A percentile compares a stretch with the other conserved stretches of the same genome.
Conservation (phyloP, 2,113 vertebrate genomes). For the Alces alces region DNA sequence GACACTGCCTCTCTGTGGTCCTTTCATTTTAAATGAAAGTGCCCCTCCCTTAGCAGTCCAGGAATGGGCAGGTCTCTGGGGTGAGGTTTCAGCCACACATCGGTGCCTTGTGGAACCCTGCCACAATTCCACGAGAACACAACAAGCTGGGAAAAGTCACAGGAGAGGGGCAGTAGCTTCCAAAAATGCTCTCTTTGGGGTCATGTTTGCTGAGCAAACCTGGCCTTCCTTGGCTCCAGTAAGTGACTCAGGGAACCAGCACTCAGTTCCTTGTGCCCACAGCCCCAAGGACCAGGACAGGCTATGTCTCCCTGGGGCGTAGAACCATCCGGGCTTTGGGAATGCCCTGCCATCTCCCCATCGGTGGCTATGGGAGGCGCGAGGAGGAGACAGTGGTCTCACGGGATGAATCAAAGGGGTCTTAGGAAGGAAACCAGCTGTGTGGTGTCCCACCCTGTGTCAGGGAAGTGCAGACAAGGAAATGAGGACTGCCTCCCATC, state of each 20-base stretch:
- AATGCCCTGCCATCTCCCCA: neutral
- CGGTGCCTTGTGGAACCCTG: neutral
- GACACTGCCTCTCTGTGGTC: neutral
- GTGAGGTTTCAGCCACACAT: neutral
- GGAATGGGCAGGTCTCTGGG: fast-evolving
- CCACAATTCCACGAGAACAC: neutral
- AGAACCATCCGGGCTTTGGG: neutral
- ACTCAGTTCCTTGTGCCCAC: neutral
- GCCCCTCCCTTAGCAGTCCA: neutral
- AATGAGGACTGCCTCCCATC: too few relatives aligned
- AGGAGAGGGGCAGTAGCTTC: neutral
- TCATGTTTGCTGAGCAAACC: neutral
- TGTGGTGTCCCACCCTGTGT: neutral
- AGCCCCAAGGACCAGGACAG: fast-evolving
- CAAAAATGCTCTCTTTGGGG: neutral
- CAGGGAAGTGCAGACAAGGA: neutral
- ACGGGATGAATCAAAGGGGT: neutral
- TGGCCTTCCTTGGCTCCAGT: neutral
- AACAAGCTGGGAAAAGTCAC: neutral
- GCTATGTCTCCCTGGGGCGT: neutral
- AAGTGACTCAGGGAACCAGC: neutral
- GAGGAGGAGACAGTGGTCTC: neutral
- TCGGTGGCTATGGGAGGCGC: neutral
- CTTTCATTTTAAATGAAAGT: neutral
- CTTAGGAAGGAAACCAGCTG: fast-evolving